These are phyloP conservation scores for Dicrostonyx torquatus DNA, from an alignment of 2,797 vertebrate species.

Conservation along the genomic window DNA sequence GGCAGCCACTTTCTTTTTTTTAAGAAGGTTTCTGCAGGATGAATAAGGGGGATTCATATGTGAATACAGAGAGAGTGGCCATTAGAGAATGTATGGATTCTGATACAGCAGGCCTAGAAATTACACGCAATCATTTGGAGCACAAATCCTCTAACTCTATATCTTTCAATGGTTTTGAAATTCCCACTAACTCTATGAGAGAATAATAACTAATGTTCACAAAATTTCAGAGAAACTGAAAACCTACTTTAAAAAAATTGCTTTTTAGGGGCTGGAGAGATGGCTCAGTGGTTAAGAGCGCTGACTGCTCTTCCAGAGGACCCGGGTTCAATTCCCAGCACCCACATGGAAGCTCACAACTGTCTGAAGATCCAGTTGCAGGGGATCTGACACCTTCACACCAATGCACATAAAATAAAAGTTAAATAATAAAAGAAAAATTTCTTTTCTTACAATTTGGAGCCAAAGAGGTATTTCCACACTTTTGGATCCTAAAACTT, in stretches of 20 bases:
- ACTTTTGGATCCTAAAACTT: background rate
- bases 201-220: background rate
- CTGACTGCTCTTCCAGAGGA: too few relatives aligned
- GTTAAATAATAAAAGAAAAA: too few relatives aligned
- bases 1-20: background rate
- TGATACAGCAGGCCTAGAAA: background rate
- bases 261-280: too few relatives aligned
- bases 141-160: background rate
- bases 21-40: background rate
- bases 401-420: too few relatives aligned
- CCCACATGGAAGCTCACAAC: too few relatives aligned
- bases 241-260: background rate
- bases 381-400: too few relatives aligned
- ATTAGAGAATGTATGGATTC: background rate
- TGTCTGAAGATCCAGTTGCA: too few relatives aligned
- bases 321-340: too few relatives aligned
- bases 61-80: background rate
- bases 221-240: background rate
- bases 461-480: background rate
- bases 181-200: background rate
- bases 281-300: too few relatives aligned
- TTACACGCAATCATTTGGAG: background rate
- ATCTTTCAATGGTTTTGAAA: conserved; percentile 12
- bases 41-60: background rate
- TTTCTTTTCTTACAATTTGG: background rate